phyloP scores from a whole-genome alignment of 2,113 vertebrate genomes.

The Sebastes schlegelii region DNA sequence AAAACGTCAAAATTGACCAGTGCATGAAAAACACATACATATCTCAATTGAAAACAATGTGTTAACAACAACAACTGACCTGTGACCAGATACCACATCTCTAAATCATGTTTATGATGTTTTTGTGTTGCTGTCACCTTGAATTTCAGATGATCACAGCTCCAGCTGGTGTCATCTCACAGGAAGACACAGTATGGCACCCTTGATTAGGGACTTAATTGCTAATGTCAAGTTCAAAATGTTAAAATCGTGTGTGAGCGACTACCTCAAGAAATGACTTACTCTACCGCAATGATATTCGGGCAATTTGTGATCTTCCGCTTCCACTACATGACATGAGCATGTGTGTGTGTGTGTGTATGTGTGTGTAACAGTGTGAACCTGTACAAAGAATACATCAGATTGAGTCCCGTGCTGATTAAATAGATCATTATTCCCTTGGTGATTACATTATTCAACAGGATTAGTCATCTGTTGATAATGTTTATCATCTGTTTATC shows the following conservation, averaged over 20 bases:
- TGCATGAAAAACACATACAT: neutral
- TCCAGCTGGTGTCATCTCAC: slow-evolving; percentile 31
- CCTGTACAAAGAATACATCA: neutral
- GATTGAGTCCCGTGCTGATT: slow-evolving; percentile 6
- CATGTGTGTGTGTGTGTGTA: neutral
- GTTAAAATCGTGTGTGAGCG: slow-evolving; percentile 12
- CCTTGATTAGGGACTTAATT: slow-evolving; percentile 38
- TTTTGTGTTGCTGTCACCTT: slow-evolving; percentile 23
- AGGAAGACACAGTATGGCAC: slow-evolving; percentile 24
- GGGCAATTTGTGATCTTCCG: neutral
- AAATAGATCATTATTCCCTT: slow-evolving; percentile 25
- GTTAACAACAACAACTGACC: neutral
- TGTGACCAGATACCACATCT: neutral
- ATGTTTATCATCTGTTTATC: slow-evolving; percentile 33
- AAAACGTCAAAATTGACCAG: too few relatives aligned
- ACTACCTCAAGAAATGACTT: slow-evolving; percentile 5
- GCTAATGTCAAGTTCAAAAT: slow-evolving; percentile 51
- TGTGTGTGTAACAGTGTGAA: neutral
- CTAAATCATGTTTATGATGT: neutral
- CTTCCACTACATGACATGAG: neutral
- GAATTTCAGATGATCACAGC: slow-evolving; percentile 24
- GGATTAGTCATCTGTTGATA: slow-evolving; percentile 30
- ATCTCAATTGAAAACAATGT: neutral
- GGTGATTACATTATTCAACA: slow-evolving; percentile 18
- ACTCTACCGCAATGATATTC: neutral